Percentiles rank a stretch among this genome's conserved stretches.
phyloP scores from a whole-genome alignment of 2,888 invertebrate species.

The Cylloceria caligata region DNA sequence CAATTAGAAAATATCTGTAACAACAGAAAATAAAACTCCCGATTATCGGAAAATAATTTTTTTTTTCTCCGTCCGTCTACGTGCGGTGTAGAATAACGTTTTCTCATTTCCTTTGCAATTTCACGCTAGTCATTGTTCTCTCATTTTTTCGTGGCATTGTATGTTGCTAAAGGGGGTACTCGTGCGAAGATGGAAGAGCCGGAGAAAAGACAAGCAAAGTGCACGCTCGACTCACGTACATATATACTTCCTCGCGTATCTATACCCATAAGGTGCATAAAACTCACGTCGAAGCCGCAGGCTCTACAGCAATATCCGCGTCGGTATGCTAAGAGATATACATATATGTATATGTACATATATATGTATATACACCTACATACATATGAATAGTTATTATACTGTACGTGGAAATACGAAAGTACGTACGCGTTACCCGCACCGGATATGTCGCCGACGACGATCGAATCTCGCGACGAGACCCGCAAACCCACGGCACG shows the following conservation, averaged over 20 bases:
- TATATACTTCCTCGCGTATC: constrained; percentile 29
- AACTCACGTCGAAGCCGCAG: constrained; percentile 17
- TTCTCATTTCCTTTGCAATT: constrained; percentile 38
- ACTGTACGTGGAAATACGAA: background rate
- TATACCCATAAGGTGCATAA: constrained; percentile 42
- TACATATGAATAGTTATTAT: background rate
- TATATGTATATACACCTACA: background rate
- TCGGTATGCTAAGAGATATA: constrained; percentile 4
- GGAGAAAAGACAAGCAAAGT: constrained; percentile 9
- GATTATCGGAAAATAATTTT: background rate
- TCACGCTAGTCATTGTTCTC: constrained; percentile 42
- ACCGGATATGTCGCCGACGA: constrained; percentile 51
- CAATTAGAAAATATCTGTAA: too few species aligned
- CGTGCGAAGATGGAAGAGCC: constrained; percentile 12
- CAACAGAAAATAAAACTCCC: background rate
- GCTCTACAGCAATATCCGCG: constrained; percentile 19
- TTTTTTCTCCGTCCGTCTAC: background rate
- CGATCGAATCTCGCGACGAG: constrained; percentile 37
- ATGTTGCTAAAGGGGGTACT: constrained; percentile 11
- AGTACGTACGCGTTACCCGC: constrained; percentile 26
- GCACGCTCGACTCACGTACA: constrained; percentile 31
- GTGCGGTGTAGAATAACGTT: constrained; percentile 14
- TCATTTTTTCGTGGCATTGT: constrained; percentile 11
- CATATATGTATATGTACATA: constrained; percentile 8
- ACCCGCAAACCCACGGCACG: constrained; percentile 14